A percentile compares a stretch with the other conserved stretches of the same genome.
phyloP scores from a whole-genome alignment of 2,113 vertebrate species.

The Psettodes erumei region DNA sequence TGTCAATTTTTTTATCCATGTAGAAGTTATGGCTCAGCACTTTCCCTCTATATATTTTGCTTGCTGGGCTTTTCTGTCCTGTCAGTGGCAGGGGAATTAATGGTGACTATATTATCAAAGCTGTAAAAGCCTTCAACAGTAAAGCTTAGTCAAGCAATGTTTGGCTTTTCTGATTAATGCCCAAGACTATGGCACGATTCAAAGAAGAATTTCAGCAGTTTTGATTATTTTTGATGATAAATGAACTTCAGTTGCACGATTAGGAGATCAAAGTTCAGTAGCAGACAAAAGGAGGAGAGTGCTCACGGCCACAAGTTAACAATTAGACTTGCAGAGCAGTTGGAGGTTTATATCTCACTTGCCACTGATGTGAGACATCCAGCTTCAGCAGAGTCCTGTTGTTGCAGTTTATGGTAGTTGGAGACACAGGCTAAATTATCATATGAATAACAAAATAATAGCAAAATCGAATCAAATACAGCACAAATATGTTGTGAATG shows the following conservation, averaged over 20 bases:
- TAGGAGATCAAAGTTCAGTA: background rate
- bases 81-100: slow-evolving; percentile 58
- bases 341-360: slow-evolving; percentile 75
- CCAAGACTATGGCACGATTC: slow-evolving; percentile 38
- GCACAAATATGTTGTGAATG: no score
- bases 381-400: slow-evolving; percentile 73
- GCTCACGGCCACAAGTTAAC: slow-evolving; percentile 18
- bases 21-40: slow-evolving; percentile 66
- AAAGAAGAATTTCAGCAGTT: slow-evolving; percentile 49
- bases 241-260: slow-evolving; percentile 28
- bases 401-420: slow-evolving; percentile 71
- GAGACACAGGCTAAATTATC: no score
- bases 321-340: slow-evolving; percentile 6
- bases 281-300: slow-evolving; percentile 7
- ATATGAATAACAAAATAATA: no score
- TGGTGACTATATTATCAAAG: slow-evolving; percentile 60
- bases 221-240: slow-evolving; percentile 48
- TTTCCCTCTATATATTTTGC: slow-evolving; percentile 56
- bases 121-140: slow-evolving; percentile 60
- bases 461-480: no score
- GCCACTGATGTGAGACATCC: slow-evolving; percentile 71
- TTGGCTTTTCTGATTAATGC: slow-evolving; percentile 68
- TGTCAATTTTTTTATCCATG: slow-evolving; percentile 41
- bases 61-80: slow-evolving; percentile 59
- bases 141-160: slow-evolving; percentile 70